Percentiles rank a stretch among this genome's conserved stretches.
Evolutionary conservation across 1,140 invertebrate species (phyloP).

Genomic region (Bombus confusus): DNA sequence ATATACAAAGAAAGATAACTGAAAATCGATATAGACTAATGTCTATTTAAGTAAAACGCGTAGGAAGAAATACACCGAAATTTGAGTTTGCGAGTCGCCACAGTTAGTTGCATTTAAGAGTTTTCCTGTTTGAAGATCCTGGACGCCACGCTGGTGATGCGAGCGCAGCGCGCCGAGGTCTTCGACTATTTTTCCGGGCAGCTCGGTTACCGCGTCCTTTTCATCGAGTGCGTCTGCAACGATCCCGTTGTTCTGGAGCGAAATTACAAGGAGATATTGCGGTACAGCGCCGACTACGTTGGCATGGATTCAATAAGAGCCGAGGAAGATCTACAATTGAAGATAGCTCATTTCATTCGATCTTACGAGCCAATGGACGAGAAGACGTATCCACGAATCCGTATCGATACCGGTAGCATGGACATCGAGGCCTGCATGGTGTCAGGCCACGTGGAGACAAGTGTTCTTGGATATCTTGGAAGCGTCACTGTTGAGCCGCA

Average conservation of each 20-base stretch:
- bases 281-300: conserved; percentile 94
- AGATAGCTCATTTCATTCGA: conserved; percentile 93
- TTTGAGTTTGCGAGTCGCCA: neutral
- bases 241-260: conserved; percentile 91
- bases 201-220: conserved; percentile 93
- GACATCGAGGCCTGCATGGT: conserved; percentile 85
- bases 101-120: conserved; percentile 7
- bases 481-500: conserved; percentile 88
- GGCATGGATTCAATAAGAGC: conserved; percentile 90
- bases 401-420: conserved; percentile 87
- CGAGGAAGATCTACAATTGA: conserved; percentile 90
- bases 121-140: conserved; percentile 86
- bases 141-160: conserved; percentile 96
- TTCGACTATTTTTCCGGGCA: conserved; percentile 88
- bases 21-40: neutral
- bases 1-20: neutral
- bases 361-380: conserved; percentile 91
- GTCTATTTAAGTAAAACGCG: neutral
- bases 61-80: neutral
- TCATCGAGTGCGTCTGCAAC: conserved; percentile 96
- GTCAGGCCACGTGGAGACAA: conserved; percentile 87
- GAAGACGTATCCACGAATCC: conserved; percentile 84
- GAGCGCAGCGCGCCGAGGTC: conserved; percentile 89
- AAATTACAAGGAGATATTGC: conserved; percentile 95
- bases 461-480: conserved; percentile 90